Percentiles rank a stretch among this genome's conserved stretches.
These are phyloP conservation scores for Taphrorychus bicolor DNA, from an alignment of 2,888 invertebrate genomes.

Conservation along the genomic window DNA sequence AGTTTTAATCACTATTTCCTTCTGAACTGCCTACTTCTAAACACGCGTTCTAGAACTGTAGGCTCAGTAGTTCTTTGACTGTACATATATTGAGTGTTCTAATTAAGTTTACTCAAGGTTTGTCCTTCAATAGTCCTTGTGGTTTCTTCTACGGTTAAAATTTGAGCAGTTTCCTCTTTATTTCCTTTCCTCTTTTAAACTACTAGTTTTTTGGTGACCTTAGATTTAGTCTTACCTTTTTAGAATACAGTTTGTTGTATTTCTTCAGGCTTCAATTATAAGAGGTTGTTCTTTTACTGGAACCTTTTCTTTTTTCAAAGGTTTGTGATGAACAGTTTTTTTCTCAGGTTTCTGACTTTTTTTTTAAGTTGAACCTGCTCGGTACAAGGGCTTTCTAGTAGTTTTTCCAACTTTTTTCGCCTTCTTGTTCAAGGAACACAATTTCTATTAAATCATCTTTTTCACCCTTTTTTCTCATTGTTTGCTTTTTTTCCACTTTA, in stretches of 20 bases:
- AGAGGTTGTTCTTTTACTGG: slow-evolving; percentile 5
- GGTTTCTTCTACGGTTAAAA: slow-evolving; percentile 48
- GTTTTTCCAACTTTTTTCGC: slow-evolving; percentile 9
- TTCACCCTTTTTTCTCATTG: too few relatives aligned
- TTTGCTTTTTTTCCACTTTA: too few relatives aligned
- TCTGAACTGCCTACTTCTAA: slow-evolving; percentile 48
- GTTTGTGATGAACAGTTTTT: slow-evolving; percentile 50
- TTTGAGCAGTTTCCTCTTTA: slow-evolving; percentile 54
- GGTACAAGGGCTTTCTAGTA: slow-evolving; percentile 48
- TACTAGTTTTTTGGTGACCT: slow-evolving; percentile 35
- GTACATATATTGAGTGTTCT: slow-evolving; percentile 38
- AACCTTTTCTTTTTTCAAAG: slow-evolving; percentile 40
- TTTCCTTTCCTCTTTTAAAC: slow-evolving; percentile 54
- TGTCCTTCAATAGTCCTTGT: slow-evolving; percentile 40
- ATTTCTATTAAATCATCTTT: too few relatives aligned
- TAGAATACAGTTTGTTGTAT: slow-evolving; percentile 37
- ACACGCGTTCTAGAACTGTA: slow-evolving; percentile 28
- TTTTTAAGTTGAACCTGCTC: slow-evolving; percentile 13
- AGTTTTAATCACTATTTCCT: slow-evolving; percentile 58
- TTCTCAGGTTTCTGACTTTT: slow-evolving; percentile 40
- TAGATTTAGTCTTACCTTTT: slow-evolving; percentile 38
- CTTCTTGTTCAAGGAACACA: too few relatives aligned
- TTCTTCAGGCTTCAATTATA: slow-evolving; percentile 43
- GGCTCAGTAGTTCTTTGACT: slow-evolving; percentile 47
- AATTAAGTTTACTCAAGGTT: slow-evolving; percentile 25